Conservation (phyloP, 2,888 invertebrate genomes). For the Trichogramma dendrolimi region DNA sequence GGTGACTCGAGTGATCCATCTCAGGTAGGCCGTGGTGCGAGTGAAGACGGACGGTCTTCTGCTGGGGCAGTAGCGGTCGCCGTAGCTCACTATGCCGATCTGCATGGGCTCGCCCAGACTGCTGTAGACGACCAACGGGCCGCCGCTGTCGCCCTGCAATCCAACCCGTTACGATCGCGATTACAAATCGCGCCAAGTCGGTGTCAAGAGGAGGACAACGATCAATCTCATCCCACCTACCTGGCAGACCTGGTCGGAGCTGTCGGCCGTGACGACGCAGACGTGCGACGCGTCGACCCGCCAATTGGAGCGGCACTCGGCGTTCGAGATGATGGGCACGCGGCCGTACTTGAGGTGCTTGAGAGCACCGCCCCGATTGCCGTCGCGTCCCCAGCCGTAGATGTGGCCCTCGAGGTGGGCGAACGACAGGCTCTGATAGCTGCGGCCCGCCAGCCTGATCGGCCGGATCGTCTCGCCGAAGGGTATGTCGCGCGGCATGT, state of each 20-base stretch:
- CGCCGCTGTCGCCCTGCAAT: constrained; percentile 38
- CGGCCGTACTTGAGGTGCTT: constrained; percentile 29
- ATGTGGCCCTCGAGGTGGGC: constrained; percentile 10
- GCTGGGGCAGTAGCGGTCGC: constrained; percentile 35
- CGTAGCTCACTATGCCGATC: constrained; percentile 39
- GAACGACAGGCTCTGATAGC: constrained; percentile 1
- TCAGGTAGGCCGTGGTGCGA: constrained; percentile 23
- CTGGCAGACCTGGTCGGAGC: constrained; percentile 32
- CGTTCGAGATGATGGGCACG: constrained; percentile 30
- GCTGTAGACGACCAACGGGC: constrained; percentile 31
- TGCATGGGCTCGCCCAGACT: constrained; percentile 27
- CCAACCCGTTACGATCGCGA: too few relatives aligned
- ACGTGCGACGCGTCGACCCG: constrained; percentile 22
- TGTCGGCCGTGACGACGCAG: constrained; percentile 30
- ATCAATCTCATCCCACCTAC: background rate
- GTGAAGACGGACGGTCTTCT: constrained; percentile 33
- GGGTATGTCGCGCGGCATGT: constrained; percentile 34
- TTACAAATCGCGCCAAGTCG: too few relatives aligned
- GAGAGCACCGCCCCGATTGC: background rate
- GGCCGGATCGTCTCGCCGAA: constrained; percentile 31
- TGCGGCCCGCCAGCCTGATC: constrained; percentile 25
- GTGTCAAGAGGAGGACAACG: too few relatives aligned
- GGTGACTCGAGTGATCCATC: constrained; percentile 33
- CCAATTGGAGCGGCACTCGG: constrained; percentile 31
- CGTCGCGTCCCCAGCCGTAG: constrained; percentile 36